These are phyloP conservation scores for Paedocypris sp. DNA, from an alignment of 2,113 vertebrate species.

Conservation along the genomic window DNA sequence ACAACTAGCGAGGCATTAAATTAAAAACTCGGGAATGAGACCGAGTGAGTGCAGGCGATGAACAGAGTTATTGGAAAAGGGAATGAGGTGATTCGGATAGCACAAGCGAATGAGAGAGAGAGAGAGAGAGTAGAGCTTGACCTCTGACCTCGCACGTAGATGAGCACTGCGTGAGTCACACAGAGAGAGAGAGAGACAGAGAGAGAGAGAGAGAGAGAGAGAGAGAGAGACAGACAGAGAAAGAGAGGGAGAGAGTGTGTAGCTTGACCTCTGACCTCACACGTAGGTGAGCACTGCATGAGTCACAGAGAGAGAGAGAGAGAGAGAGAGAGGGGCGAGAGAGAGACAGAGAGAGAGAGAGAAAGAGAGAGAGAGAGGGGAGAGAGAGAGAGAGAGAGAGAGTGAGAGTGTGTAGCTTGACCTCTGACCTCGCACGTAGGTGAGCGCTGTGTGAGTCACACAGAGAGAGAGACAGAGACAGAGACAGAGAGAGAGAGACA, in stretches of 20 bases:
- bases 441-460: conserved; percentile 83
- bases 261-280: conserved; percentile 69
- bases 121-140: background rate
- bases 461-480: no score
- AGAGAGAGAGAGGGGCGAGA: no score
- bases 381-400: background rate
- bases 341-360: conserved; percentile 6
- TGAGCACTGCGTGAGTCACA: conserved; percentile 83
- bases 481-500: background rate
- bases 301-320: no score
- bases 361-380: background rate
- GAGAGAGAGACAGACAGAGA: background rate
- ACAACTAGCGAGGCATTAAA: conserved; percentile 27
- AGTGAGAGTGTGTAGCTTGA: background rate
- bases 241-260: background rate
- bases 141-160: conserved; percentile 80
- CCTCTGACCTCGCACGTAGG: conserved; percentile 80
- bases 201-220: background rate
- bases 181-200: no score
- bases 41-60: background rate
- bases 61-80: conserved; percentile 10
- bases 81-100: background rate
- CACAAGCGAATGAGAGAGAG: background rate
- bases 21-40: conserved; percentile 19
- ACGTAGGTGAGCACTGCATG: conserved; percentile 78